A percentile compares a stretch with the other conserved stretches of the same genome.
phyloP scores from a whole-genome alignment of 2,888 invertebrate species.

The Aphidoletes aphidimyza region DNA sequence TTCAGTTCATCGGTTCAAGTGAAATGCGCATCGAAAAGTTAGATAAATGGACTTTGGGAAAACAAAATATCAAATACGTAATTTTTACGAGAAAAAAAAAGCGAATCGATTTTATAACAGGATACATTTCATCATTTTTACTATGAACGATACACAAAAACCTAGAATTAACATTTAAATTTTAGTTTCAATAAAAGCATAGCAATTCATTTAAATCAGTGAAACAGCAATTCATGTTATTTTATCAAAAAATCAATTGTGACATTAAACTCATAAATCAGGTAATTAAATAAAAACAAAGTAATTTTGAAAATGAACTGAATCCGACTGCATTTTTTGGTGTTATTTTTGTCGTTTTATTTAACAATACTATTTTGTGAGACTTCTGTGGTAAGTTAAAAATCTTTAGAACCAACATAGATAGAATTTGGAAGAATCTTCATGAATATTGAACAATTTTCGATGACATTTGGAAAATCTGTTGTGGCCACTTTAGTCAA shows the following conservation, averaged over 20 bases:
- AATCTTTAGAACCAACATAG: too few relatives aligned
- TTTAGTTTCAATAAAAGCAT: conserved; percentile 8
- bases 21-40: too few relatives aligned
- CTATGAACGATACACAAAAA: background rate
- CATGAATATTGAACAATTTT: too few relatives aligned
- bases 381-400: too few relatives aligned
- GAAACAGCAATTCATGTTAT: conserved; percentile 19
- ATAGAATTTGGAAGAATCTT: too few relatives aligned
- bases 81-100: background rate
- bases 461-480: too few relatives aligned
- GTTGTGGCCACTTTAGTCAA: too few relatives aligned
- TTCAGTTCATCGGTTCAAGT: too few relatives aligned
- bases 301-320: background rate
- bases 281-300: conserved; percentile 16
- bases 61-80: background rate
- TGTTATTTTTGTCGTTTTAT: too few relatives aligned
- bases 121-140: too few relatives aligned
- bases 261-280: conserved; percentile 26
- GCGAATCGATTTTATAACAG: too few relatives aligned
- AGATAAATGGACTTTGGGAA: background rate
- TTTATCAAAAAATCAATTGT: conserved; percentile 13
- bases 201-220: conserved; percentile 30
- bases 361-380: too few relatives aligned
- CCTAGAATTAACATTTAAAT: background rate
- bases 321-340: background rate